These are phyloP conservation scores for Proterorhinus semilunaris DNA, from an alignment of 2,113 vertebrate genomes.

Conservation along the genomic window DNA sequence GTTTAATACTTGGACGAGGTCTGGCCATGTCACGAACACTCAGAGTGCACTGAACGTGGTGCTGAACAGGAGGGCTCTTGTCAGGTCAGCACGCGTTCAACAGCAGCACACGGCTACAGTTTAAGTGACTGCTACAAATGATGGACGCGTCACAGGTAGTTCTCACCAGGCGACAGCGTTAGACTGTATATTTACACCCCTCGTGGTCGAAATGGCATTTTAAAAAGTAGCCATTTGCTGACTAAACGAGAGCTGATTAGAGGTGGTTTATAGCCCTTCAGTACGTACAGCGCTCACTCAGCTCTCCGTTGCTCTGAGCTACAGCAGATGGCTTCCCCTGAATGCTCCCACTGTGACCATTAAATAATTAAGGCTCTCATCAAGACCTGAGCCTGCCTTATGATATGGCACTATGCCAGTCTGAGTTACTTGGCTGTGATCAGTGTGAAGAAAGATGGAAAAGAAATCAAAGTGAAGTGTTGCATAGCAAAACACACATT, in stretches of 20 bases:
- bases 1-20: conserved; percentile 47
- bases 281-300: conserved; percentile 40
- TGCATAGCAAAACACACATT: neutral
- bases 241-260: conserved; percentile 24
- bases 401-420: conserved; percentile 68
- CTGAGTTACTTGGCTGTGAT: conserved; percentile 53
- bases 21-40: conserved; percentile 26
- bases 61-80: conserved; percentile 37
- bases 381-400: conserved; percentile 72
- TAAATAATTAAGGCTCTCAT: conserved; percentile 81
- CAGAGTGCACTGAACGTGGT: neutral
- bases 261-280: conserved; percentile 19
- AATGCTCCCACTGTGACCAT: conserved; percentile 75
- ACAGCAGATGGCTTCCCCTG: conserved; percentile 76
- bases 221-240: conserved; percentile 8
- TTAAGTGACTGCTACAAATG: conserved; percentile 32
- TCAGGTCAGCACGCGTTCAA: conserved; percentile 37
- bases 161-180: conserved; percentile 16
- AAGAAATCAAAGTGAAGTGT: conserved; percentile 19
- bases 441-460: conserved; percentile 18
- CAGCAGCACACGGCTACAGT: conserved; percentile 17
- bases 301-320: conserved; percentile 51
- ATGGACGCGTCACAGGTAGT: conserved; percentile 19
- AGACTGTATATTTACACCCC: conserved; percentile 25
- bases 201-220: conserved; percentile 13